Base-by-base conservation (phyloP, 2,888 invertebrate species). In the Sabellastarte sp. region DNA sequence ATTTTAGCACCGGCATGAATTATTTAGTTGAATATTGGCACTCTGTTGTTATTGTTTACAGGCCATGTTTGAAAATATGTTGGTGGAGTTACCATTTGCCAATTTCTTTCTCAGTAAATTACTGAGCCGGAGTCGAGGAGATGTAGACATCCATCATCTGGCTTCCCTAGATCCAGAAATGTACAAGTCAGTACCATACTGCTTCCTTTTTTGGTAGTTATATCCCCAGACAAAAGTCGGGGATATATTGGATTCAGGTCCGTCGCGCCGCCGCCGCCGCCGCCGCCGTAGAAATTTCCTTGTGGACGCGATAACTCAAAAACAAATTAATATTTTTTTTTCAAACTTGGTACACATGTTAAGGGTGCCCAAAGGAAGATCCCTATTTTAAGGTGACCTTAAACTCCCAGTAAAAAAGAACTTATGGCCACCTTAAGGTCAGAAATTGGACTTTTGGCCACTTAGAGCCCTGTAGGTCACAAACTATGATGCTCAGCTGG, bases 71-170 rank as follows among this genome's bases (percentile, higher is more conserved):
- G 97, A 97, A 84, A 95, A 95, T 84, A 88, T 97, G 61, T 85
- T 98, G 66, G 93, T 96, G 3, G 98, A 98, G 82, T 84, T 98
- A 41, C 97, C 97, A 0, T 88, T 99, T 73, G 97, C 99, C 1
- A 93, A 93, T 77, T 98, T 98, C 85, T 98, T 98, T 85, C 86
- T 99, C 30, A 92, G 93, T 0, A 93, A 93, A 84, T 86, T 93
- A 56, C 88, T 94, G 32, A 79, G 78, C 65, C 74, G 77, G 31
- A 76, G 76, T 62, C 75, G 76, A 30, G 91, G 93, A 0, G 82
- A 84, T 68, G 90, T 93, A 0, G 93, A 93, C 77, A 91, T 95
- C 57, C 95, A 97, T 86, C 93, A 96, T 79, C 85, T 98, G 70
- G 92, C 93, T 4, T 95, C 95, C 0, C 86, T 98, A 1, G 98